phyloP scores from a whole-genome alignment of 1,140 invertebrate species.

The Nomia melanderi region DNA sequence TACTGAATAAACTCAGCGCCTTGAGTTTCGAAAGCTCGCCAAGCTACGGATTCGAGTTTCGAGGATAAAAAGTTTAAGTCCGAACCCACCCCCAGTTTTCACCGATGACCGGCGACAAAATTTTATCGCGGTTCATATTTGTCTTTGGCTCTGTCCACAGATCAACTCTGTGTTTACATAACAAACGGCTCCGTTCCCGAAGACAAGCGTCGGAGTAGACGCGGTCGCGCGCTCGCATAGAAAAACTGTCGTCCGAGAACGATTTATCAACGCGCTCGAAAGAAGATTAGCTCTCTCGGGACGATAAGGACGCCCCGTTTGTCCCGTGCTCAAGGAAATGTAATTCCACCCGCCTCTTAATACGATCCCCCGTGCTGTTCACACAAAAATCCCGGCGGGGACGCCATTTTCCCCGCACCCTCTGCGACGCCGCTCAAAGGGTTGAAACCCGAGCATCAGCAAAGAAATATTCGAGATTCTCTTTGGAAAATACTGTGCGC shows the following conservation, averaged over 20 bases:
- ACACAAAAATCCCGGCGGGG: constrained; percentile 31
- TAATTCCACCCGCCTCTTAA: constrained; percentile 24
- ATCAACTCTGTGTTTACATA: constrained; percentile 11
- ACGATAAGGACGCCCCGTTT: constrained; percentile 10
- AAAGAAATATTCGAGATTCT: no score
- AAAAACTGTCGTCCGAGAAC: constrained; percentile 2
- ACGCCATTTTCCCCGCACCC: background rate
- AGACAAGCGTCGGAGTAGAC: background rate
- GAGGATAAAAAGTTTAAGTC: no score
- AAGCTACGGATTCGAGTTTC: no score
- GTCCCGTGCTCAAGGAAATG: background rate
- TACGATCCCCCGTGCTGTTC: background rate
- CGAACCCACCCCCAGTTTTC: no score
- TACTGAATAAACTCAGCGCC: no score
- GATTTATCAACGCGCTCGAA: constrained; percentile 35
- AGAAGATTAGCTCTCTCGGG: constrained; percentile 27
- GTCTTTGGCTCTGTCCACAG: background rate
- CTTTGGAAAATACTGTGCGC: no score
- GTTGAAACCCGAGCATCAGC: no score
- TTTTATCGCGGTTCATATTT: constrained; percentile 13
- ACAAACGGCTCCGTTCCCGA: background rate
- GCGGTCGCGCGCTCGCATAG: background rate
- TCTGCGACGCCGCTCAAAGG: background rate
- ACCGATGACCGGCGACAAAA: background rate
- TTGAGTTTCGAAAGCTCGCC: no score